Evolutionary conservation across 2,797 vertebrate species (phyloP), one percentile per base, ranked within the genome.

Genomic region (Protonibea diacanthus): DNA sequence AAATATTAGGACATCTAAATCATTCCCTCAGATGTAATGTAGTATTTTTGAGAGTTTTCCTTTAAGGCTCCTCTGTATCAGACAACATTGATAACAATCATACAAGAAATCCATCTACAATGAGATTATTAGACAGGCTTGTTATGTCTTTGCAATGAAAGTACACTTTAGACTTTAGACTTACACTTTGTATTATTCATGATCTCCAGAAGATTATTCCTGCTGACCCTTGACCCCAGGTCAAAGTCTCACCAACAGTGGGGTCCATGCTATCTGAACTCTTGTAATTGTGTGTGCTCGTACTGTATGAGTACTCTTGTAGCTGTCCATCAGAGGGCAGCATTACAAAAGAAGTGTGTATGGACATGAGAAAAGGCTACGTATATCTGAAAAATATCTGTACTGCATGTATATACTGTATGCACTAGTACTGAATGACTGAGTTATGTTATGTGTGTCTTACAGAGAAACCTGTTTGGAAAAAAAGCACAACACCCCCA

Each of bases 271-370:
- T 20, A 4, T 8, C 33, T 33, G 33, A 33, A 33, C 33, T 33
- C 33, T 33, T 60, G 42, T 5, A 49, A 14, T 8, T 51, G 13
- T 40, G 15, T 47, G 44, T 13, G 29, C 49, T 12, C 12, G 4
- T 44, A 7, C 1, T 0, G 11, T 18, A 18, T 71, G 4, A 12
- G 5, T 55, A 15, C 2, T 13, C 13, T 38, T 38, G 33, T 38
- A 38, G 33, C 33, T 33, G 8, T 42, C 77, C 80, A 77, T 29
- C 1, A 85, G 82, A 60, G 87, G 81, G 78, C 85, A 76, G 73
- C 74, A 77, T 81, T 40, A 47, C 33, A 78, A 71, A 78, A 65
- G 57, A 40, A 66, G 67, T 70, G 18, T 69, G 5, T 18, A 58
- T 44, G 13, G 3, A 9, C 17, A 61, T 48, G 23, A 8, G 1